Evolutionary conservation across 2,888 invertebrate genomes (phyloP), one percentile per base, ranked within the genome.

Genomic region (Allolobophora icterica): DNA sequence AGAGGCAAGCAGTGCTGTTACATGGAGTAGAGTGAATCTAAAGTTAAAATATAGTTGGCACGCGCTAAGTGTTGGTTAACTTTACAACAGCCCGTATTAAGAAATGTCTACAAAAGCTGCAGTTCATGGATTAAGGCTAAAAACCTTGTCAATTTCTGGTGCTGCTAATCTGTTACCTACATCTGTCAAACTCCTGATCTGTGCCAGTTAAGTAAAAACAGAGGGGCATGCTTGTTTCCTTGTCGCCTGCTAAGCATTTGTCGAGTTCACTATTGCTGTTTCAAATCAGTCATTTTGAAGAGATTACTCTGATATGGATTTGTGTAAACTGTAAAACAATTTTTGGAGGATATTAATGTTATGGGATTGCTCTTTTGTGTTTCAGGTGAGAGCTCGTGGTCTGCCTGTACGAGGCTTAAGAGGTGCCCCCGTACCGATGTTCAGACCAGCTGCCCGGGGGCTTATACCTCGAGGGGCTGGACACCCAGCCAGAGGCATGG

Each of bases 361-460:
- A 71, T 71, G 30, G n/a, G n/a, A n/a, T 71, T 71, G 71, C 13
- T 71, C 11, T 3, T n/a, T n/a, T 71, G n/a, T n/a, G 1, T 87
- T 87, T 87, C 87, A 87, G 87, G 15, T 38, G 38, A 87, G 87
- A 87, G 87, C 35, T 24, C 87, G 87, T 24, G 71, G 17, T 87
- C 34, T 87, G 6, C 87, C 87, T 4, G 8, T 34, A n/a, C 33
- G 87, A 34, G 87, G 87, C 87, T 13, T 87, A 71, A 71, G 71
- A 71, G 71, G 19, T 71, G 30, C 0, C 71, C 71, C 30, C 6
- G n/a, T 71, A n/a, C 71, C 71, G 8, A 71, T 71, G 71, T n/a
- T 71, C n/a, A 30, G 71, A 71, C 71, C 71, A n/a, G 71, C 71
- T n/a, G n/a, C 17, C 11, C 71, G 71, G 8, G 35, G 87, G 35